Base-by-base conservation (phyloP, 2,888 invertebrate genomes). In the Ypsolopha sequella region DNA sequence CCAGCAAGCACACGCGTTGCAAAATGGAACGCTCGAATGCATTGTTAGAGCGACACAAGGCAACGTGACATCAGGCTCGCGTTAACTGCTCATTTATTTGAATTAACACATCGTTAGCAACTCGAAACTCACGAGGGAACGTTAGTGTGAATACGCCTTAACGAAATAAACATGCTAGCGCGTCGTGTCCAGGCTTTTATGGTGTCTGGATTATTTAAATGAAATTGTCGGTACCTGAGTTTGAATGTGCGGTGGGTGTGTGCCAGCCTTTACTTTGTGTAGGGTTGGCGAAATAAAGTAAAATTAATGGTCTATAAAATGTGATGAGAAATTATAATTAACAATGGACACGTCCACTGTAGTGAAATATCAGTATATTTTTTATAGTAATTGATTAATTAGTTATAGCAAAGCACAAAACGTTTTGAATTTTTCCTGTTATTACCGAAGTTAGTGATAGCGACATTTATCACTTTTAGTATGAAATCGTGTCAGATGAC, bases 81-180 rank as follows among this genome's bases (percentile, higher is more conserved):
- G 41, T 41, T 41, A 52, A 48, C 43, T 36, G 54, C 54, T 53
- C 54, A 54, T 54, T 54, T 54, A 54, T 52, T 54, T 54, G 54
- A 54, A 54, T 54, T 54, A 54, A 54, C 54, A 54, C 54, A 50
- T 51, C 54, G 54, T 54, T 54, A 54, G 45, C 49, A 7, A 36
- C 45, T 46, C 50, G 39, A 41, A 14, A 8, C 43, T 47, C 50
- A 51, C 48, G 51, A 47, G 48, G 48, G 49, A 47, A 48, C 48
- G 44, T 33, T 48, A 43, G 51, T 51, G 51, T 53, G 53, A 51
- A 53, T 51, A 51, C 39, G 51, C 41, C 49, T 53, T 48, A 51
- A 48, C 10, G 47, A 44, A 43, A 52, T 54, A 54, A 52, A 50
- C 54, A 51, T 51, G 49, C 35, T 49, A 24, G 41, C 24, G 44